Evolutionary conservation across 2,888 invertebrate species (phyloP), one percentile per base, ranked within the genome.

Genomic region (Diarsia dahlii): DNA sequence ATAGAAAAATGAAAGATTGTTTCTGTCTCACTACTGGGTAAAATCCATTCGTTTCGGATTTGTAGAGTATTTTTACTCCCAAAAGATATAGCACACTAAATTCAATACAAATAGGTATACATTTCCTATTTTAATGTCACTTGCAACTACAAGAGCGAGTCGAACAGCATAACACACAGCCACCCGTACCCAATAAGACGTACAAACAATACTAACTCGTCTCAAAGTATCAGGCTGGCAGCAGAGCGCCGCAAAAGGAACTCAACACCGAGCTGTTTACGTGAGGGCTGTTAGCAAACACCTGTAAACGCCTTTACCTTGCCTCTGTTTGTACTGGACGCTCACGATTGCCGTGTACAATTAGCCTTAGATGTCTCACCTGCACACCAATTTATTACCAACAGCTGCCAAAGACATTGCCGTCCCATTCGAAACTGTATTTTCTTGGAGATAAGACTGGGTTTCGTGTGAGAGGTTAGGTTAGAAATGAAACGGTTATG

Each of bases 261-360:
- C 91, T 91, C 91, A 90, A 90, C 92, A 91, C 84, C 87, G 90
- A 91, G 91, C 91, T 95, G 95, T 96, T 96, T 95, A 95, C 95
- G 95, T 95, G 95, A 92, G 95, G 95, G 94, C 92, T 92, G 93
- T 94, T 92, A 87, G 93, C 94, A 95, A 94, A 95, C 95, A 95
- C 94, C 93, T 94, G 94, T 93, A 92, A 92, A 93, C 93, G 91
- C 93, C 93, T 93, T 92, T 91, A 87, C 90, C 89, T 88, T 91
- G 89, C 89, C 89, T 90, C 91, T 95, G 92, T 95, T 95, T 95
- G 92, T 89, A 91, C 93, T 94, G 94, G 94, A 94, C 83, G 84
- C 93, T 93, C 93, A 92, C 94, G 92, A 93, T 91, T 93, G 93
- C 94, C 91, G 91, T 92, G 94, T 93, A 93, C 95, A 95, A 95